These are phyloP conservation scores for Chymomyza procnemis DNA, from an alignment of 2,888 invertebrate genomes.

Conservation along the genomic window DNA sequence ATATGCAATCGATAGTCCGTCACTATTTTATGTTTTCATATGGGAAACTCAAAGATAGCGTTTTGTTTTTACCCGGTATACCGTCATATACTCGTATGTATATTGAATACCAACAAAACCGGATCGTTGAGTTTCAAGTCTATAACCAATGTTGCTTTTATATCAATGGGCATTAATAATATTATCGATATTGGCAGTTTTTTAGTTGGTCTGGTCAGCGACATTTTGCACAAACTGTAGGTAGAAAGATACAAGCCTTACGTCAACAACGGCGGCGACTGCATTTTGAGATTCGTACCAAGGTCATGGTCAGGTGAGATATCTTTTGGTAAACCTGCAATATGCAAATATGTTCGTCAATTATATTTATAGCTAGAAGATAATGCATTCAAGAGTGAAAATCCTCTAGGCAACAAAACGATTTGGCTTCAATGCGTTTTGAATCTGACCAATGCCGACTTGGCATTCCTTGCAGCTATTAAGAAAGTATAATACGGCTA, in stretches of 20 bases:
- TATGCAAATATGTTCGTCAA: too few species aligned
- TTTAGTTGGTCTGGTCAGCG: neutral
- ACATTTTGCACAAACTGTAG: slow-evolving; percentile 6
- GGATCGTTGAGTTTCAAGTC: slow-evolving; percentile 55
- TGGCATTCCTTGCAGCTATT: too few species aligned
- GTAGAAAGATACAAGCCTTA: slow-evolving; percentile 37
- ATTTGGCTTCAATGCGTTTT: too few species aligned
- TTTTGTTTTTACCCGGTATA: neutral
- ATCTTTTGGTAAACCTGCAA: too few species aligned
- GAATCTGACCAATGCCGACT: too few species aligned
- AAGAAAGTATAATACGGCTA: too few species aligned
- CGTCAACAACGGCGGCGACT: slow-evolving; percentile 15
- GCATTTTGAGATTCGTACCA: neutral
- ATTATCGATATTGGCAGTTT: slow-evolving; percentile 47
- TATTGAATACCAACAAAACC: slow-evolving; percentile 53
- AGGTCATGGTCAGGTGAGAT: neutral
- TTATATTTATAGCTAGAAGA: too few species aligned
- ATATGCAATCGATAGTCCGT: neutral
- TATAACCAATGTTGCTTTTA: slow-evolving; percentile 56
- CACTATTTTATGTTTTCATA: neutral
- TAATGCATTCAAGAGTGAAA: neutral
- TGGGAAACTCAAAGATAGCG: neutral
- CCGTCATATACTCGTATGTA: slow-evolving; percentile 5
- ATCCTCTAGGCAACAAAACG: too few species aligned
- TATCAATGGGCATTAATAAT: slow-evolving; percentile 44